Evolutionary conservation across 2,797 vertebrate species (phyloP).

Genomic region (Cyprinella venusta): DNA sequence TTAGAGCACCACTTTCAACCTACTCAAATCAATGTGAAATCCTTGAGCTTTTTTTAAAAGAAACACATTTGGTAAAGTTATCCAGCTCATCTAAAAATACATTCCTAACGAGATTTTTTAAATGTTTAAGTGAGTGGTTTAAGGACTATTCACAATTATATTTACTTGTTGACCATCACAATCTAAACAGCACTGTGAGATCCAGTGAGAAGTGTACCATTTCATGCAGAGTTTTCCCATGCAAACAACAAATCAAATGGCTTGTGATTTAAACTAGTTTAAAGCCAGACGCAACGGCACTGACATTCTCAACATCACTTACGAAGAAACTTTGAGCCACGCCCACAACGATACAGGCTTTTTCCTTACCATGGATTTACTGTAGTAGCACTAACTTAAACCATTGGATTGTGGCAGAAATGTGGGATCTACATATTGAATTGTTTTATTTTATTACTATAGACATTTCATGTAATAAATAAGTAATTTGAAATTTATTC

Average conservation of each 20-base stretch:
- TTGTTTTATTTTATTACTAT: not conserved
- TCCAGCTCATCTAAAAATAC: not conserved
- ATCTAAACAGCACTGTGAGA: not conserved
- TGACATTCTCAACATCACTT: not conserved
- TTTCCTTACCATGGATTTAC: not conserved
- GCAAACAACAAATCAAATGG: not conserved
- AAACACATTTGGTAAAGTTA: conserved; percentile 9
- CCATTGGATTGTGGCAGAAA: not conserved
- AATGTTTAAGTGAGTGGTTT: not conserved
- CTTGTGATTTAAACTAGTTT: not conserved
- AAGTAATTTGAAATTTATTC: no score
- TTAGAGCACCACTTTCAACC: conserved; percentile 20
- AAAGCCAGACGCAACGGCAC: not conserved
- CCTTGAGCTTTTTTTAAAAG: conserved; percentile 32
- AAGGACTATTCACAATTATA: not conserved
- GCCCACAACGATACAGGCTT: not conserved
- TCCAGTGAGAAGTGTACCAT: not conserved
- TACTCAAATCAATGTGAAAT: conserved; percentile 36
- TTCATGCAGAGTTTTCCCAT: not conserved
- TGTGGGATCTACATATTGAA: not conserved
- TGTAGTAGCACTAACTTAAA: not conserved
- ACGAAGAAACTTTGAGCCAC: not conserved
- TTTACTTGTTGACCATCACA: not conserved
- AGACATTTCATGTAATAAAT: not conserved
- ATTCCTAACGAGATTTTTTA: conserved; percentile 8